These are phyloP conservation scores for Pilophorus perplexus DNA, from an alignment of 2,888 invertebrate species.

Conservation along the genomic window DNA sequence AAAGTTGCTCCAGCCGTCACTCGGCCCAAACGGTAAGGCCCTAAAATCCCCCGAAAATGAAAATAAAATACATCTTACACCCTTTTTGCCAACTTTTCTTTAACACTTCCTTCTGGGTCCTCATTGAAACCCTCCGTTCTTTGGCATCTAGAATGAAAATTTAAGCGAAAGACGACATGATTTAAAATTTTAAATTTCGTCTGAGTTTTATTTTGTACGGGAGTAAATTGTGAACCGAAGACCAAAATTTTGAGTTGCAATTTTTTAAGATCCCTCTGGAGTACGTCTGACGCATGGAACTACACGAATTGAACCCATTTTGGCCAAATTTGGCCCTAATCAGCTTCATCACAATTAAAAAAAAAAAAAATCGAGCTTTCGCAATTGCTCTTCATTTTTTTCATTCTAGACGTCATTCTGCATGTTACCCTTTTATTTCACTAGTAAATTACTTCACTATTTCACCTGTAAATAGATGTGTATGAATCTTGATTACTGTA, in stretches of 20 bases:
- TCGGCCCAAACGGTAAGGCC: conserved; percentile 41
- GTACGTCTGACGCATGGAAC: too few species aligned
- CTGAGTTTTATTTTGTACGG: background rate
- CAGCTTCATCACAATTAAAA: too few species aligned
- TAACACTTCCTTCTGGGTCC: conserved; percentile 9
- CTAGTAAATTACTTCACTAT: background rate
- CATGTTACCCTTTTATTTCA: background rate
- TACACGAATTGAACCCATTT: too few species aligned
- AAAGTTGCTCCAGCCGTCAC: conserved; percentile 34
- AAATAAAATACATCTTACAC: conserved; percentile 24
- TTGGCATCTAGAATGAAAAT: conserved; percentile 6
- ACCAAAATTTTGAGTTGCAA: too few species aligned
- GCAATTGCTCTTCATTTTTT: too few species aligned
- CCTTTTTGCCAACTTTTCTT: background rate
- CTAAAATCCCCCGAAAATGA: conserved; percentile 31
- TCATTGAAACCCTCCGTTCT: background rate
- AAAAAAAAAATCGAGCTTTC: too few species aligned
- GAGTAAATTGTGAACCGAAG: too few species aligned
- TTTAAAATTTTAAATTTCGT: background rate
- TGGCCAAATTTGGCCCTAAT: too few species aligned
- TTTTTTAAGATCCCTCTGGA: too few species aligned
- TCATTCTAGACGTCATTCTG: conserved; percentile 12
- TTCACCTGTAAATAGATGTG: too few species aligned
- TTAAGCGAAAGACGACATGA: background rate
- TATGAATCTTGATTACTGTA: too few species aligned